phyloP scores from a whole-genome alignment of 2,797 vertebrate species.

The Arrhamphus sclerolepis region DNA sequence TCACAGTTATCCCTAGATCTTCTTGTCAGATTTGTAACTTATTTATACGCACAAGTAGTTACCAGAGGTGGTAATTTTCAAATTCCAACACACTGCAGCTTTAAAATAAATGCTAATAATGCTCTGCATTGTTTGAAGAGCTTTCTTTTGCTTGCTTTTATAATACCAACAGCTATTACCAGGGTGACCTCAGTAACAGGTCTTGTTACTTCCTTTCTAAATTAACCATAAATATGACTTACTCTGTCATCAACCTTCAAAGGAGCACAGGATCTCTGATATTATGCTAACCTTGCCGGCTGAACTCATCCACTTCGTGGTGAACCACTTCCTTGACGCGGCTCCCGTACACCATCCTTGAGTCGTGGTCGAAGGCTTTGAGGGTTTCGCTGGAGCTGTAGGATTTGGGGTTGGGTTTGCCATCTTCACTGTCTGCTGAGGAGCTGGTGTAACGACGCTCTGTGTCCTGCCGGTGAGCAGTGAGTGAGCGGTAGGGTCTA shows the following conservation, averaged over 20 bases:
- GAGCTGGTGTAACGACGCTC: conserved; percentile 97
- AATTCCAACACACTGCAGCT: no score
- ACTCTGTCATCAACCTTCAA: not conserved
- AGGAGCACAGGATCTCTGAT: not conserved
- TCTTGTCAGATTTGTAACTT: not conserved
- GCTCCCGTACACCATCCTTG: conserved; percentile 88
- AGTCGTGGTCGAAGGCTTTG: conserved; percentile 97
- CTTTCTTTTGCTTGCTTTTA: no score
- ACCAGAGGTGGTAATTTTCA: no score
- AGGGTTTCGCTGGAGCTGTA: conserved; percentile 99
- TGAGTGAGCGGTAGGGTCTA: conserved; percentile 96
- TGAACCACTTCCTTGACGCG: conserved; percentile 95
- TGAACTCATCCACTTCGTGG: conserved; percentile 94
- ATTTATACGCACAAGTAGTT: no score
- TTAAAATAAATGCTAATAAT: no score
- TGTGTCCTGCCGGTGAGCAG: conserved; percentile 88
- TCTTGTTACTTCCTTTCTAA: conserved; percentile 25
- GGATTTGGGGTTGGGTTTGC: conserved; percentile 91
- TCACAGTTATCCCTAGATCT: not conserved
- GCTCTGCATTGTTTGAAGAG: no score
- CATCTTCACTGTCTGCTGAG: conserved; percentile 93
- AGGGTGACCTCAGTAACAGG: conserved; percentile 12
- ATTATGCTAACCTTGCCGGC: conserved; percentile 85
- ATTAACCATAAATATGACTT: conserved; percentile 4
- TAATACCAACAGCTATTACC: no score